Conservation (phyloP, 2,797 vertebrate species). For the Lagorchestes hirsutus region DNA sequence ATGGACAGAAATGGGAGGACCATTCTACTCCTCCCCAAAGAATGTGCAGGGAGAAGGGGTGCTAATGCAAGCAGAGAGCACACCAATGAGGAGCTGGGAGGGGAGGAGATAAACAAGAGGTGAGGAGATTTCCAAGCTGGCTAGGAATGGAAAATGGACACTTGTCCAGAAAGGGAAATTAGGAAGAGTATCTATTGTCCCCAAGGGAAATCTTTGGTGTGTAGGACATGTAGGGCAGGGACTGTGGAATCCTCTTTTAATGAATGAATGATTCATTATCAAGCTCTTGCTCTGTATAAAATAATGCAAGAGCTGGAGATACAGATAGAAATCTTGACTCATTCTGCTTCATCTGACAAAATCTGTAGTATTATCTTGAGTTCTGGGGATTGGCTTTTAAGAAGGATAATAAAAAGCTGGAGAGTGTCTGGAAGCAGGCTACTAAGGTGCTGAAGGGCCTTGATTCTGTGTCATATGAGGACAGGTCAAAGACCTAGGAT, state of each 20-base stretch:
- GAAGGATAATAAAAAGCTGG: background rate
- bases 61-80: background rate
- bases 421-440: background rate
- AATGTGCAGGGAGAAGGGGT: background rate
- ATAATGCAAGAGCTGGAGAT: background rate
- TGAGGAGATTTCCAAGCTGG: background rate
- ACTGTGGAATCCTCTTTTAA: background rate
- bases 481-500: background rate
- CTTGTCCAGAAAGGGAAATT: background rate
- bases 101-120: background rate
- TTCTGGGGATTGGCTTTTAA: background rate
- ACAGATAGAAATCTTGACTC: background rate
- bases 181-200: background rate
- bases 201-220: background rate
- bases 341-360: background rate
- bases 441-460: background rate
- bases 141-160: background rate
- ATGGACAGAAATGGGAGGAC: background rate
- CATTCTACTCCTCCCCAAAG: background rate
- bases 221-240: background rate
- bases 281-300: background rate
- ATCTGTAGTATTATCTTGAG: background rate
- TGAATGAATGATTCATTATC: background rate
- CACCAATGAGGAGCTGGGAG: background rate
- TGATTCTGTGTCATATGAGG: background rate